Evolutionary conservation across 2,888 invertebrate species (phyloP), one percentile per base, ranked within the genome.

Genomic region (Oscheius onirici): DNA sequence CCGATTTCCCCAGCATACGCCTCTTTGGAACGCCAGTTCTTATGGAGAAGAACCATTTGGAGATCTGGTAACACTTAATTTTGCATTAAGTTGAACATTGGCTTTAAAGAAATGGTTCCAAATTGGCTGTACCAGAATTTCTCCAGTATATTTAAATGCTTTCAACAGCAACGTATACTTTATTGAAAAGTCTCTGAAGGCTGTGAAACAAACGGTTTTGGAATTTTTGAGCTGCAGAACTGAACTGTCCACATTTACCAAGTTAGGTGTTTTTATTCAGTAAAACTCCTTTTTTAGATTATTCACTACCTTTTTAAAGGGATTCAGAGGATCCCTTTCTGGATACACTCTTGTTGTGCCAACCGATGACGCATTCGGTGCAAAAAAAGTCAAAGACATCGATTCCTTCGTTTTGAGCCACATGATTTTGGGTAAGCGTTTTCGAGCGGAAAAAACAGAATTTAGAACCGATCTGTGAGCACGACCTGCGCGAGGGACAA

Each of bases 381-480:
- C 22, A 3, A 13, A 28, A 55, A 24, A 24, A 5, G 26, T 55
- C 3, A 26, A 6, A 8, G 22, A 24, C 46, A 20, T 17, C 46
- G 15, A 46, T 10, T 20, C 20, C 13, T 15, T 20, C 46, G 46
- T 46, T 46, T 46, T 46, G 46, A 13, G 20, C 46, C 46, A 46
- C 13, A 46, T 46, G 46, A 3, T 46, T 17, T 46, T 46, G 15
- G 46, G 46, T 46, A 46, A 17, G 46, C 15, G 8, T 13, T 43
- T 13, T 51, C 11, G 8, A 6, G 8, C 17, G 11, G 13, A 51
- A 6, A 51, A 51, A 13, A 51, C 11, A 10, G 6, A 5, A n/a
- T 55, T 13, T n/a, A 55, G 54, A 55, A 28, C 54, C 54, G 8
- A 55, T 55, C n/a, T 55, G 54, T n/a, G 28, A 26, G 13, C 24